Conservation (phyloP, 37 sponge, comb jelly and placozoan genomes). For the Halisarca cf. caerulea region DNA sequence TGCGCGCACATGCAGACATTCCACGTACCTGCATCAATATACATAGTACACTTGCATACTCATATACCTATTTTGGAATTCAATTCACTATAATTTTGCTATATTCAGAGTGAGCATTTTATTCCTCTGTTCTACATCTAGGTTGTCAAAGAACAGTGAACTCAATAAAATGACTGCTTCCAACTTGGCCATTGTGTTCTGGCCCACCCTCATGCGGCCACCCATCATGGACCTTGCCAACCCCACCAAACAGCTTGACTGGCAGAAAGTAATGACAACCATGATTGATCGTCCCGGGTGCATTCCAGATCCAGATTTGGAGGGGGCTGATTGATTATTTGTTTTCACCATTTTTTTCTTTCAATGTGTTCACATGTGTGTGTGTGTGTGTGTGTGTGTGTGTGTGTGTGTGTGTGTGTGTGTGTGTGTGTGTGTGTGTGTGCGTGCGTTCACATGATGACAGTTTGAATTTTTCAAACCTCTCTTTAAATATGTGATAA, state of each 20-base stretch:
- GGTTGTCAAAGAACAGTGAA: constrained; percentile 35
- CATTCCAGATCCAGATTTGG: constrained; percentile 41
- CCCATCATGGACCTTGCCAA: constrained; percentile 69
- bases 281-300: constrained; percentile 68
- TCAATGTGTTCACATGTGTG: background rate
- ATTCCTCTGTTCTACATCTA: no score
- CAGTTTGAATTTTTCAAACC: background rate
- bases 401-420: constrained; percentile 17
- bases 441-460: background rate
- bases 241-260: constrained; percentile 66
- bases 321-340: constrained; percentile 3
- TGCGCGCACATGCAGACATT: background rate
- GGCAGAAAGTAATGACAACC: constrained; percentile 70
- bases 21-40: background rate
- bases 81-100: no score
- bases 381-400: background rate
- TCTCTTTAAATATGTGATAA: no score
- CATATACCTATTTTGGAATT: background rate
- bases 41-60: background rate
- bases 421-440: constrained; percentile 20
- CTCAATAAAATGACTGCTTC: constrained; percentile 85
- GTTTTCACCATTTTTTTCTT: background rate
- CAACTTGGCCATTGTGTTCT: constrained; percentile 92
- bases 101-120: no score
- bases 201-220: constrained; percentile 91